Conservation (phyloP, 2,888 invertebrate species). For the Allygus modestus region DNA sequence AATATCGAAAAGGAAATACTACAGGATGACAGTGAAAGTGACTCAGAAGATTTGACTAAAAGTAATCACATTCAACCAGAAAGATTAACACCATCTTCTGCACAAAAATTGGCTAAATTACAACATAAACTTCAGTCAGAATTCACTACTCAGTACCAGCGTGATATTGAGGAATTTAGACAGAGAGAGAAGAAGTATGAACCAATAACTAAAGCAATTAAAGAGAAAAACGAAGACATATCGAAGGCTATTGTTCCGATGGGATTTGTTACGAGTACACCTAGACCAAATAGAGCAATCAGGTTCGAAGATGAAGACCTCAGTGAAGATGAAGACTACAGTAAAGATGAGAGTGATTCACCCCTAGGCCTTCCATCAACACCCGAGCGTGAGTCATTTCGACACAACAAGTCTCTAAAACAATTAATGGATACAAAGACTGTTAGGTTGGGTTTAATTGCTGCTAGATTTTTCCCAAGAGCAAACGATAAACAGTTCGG, state of each 20-base stretch:
- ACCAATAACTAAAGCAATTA: constrained; percentile 30
- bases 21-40: neutral
- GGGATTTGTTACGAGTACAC: neutral
- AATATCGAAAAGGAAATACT: neutral
- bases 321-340: neutral
- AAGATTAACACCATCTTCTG: neutral
- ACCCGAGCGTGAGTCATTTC: constrained; percentile 43
- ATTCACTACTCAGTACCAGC: neutral
- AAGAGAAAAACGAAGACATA: neutral
- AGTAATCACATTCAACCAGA: neutral
- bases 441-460: constrained; percentile 19
- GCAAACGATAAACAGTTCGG: constrained; percentile 55
- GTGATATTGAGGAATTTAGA: neutral
- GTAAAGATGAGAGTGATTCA: neutral
- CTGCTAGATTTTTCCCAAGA: constrained; percentile 40
- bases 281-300: neutral
- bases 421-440: neutral
- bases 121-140: constrained; percentile 18
- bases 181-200: constrained; percentile 31
- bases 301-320: neutral
- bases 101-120: neutral
- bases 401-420: constrained; percentile 50
- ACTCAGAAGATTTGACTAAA: neutral
- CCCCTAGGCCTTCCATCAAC: constrained; percentile 4
- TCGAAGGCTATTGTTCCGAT: constrained; percentile 13